Percentiles rank a stretch among this genome's conserved stretches.
Conservation (phyloP, 1,140 invertebrate species). For the Nixonia krombeini region DNA sequence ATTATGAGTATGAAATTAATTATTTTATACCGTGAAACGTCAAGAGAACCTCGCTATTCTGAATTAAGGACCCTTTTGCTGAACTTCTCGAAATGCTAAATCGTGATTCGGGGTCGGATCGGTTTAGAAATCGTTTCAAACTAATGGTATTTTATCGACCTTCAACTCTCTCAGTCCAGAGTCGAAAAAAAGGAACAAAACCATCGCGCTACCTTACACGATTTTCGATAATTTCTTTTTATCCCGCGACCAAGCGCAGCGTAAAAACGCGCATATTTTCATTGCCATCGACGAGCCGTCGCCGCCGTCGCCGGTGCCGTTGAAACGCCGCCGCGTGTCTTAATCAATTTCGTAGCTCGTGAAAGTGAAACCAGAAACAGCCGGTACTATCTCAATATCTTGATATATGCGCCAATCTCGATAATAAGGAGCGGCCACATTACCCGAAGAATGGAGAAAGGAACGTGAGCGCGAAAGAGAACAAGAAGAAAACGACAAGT, state of each 20-base stretch:
- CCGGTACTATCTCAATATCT: constrained; percentile 44
- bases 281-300: constrained; percentile 30
- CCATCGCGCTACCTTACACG: too few species aligned
- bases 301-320: constrained; percentile 17
- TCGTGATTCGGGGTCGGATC: constrained; percentile 2
- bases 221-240: too few species aligned
- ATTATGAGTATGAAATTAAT: constrained; percentile 8
- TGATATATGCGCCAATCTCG: constrained; percentile 44
- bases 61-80: too few species aligned
- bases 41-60: too few species aligned
- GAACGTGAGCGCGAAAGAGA: constrained; percentile 24
- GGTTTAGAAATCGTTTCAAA: constrained; percentile 14
- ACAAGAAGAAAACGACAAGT: constrained; percentile 25
- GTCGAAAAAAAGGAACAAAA: constrained; percentile 19
- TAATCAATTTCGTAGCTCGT: constrained; percentile 48
- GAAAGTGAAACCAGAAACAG: constrained; percentile 50
- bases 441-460: constrained; percentile 43
- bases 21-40: constrained; percentile 1
- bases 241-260: background rate
- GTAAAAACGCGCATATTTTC: constrained; percentile 30
- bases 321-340: constrained; percentile 27
- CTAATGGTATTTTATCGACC: constrained; percentile 49
- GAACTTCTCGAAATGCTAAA: background rate
- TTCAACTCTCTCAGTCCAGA: constrained; percentile 46
- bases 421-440: constrained; percentile 43